Evolutionary conservation across 1,140 invertebrate species (phyloP), one percentile per base, ranked within the genome.

Genomic region (Conus ventricosus): DNA sequence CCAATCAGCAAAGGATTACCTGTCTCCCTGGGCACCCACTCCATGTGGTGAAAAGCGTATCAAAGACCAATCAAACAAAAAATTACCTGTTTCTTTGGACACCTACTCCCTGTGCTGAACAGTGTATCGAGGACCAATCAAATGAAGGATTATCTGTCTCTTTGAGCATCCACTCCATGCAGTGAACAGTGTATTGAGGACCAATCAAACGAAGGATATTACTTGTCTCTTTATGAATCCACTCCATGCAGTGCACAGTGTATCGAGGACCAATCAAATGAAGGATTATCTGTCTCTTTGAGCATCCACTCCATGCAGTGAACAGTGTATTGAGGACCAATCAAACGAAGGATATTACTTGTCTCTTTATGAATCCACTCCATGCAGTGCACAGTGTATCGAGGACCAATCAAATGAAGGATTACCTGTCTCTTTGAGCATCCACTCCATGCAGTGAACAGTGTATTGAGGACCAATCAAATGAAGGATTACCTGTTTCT

Each of bases 291-390:
- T 91, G 94, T 88, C 13, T 89, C 83, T 51, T 91, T 91, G 63
- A 94, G 94, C 23, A 91, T 93, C 92, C 94, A 95, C 90, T 95
- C 95, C 60, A 95, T 94, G 83, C 92, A 93, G 88, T 92, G 39
- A 39, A 39, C 3, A 39, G 39, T 39, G 39, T 39, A 39, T 3
- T 39, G 39, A 39, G 39, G 3, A 39, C 39, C 39, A 39, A 39
- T 1, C 39, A 39, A 39, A 39, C 39, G 3, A n/a, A n/a, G 3
- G 39, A 39, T 0, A 87, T 85, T 89, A 95, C 95, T 94, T 91
- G 94, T 88, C 13, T 89, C 84, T 51, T 91, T 91, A 60, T 94
- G 94, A 17, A 91, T 93, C 92, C 95, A 95, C 90, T 95, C 95
- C 60, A 95, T 94, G 83, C 92, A 93, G 88, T 92, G 3, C n/a